phyloP scores from a whole-genome alignment of 2,113 vertebrate species.

The Pogona vitticeps region DNA sequence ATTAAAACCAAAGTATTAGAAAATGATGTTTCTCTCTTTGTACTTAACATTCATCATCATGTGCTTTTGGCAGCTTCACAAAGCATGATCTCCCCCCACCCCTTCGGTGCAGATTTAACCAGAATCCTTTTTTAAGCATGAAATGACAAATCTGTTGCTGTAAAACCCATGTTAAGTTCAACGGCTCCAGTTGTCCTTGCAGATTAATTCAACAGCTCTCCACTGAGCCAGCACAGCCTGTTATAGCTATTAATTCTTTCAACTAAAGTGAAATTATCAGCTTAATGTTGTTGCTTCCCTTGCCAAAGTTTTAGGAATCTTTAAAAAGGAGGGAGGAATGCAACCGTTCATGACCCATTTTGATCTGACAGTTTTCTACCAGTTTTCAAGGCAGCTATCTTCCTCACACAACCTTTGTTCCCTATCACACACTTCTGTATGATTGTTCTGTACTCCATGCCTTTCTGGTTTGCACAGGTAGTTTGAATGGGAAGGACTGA shows the following conservation, averaged over 20 bases:
- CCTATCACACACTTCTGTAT: too few relatives aligned
- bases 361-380: not conserved
- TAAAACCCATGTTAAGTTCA: not conserved
- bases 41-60: not conserved
- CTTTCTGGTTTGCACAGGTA: not conserved
- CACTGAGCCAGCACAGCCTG: not conserved
- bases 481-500: not conserved
- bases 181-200: not conserved
- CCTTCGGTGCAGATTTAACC: not conserved
- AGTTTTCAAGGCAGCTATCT: not conserved
- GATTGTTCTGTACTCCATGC: not conserved
- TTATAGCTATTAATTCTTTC: conserved; percentile 1
- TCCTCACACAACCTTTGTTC: not conserved
- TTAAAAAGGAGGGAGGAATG: not conserved
- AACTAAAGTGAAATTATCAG: not conserved
- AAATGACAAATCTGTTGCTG: not conserved
- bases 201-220: not conserved
- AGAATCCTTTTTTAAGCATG: not conserved
- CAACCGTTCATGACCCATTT: not conserved
- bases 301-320: not conserved
- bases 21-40: not conserved
- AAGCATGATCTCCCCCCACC: not conserved
- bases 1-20: not conserved
- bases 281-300: not conserved
- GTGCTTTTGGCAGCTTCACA: not conserved